A percentile compares a stretch with the other conserved stretches of the same genome.
Evolutionary conservation across 30 jellyfish, hydroid and myxozoan genomes (phyloP).

Genomic region (Haliclystus octoradiatus): DNA sequence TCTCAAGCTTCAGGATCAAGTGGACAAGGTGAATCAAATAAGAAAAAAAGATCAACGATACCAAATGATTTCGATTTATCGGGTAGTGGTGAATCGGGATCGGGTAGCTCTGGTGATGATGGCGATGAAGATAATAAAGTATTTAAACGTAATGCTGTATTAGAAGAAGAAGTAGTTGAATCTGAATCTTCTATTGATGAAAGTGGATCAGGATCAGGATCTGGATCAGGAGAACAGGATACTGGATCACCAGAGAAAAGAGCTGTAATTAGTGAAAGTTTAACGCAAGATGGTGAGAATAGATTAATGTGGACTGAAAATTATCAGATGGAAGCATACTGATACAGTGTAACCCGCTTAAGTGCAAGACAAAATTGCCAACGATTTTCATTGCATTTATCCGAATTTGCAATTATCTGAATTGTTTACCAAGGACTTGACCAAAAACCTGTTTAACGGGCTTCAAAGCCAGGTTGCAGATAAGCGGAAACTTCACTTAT

Average conservation of each 20-base stretch:
- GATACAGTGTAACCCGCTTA: no score
- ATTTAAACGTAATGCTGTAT: not conserved
- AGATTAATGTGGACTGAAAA: no score
- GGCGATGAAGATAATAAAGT: not conserved
- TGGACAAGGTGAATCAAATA: not conserved
- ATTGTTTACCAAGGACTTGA: no score
- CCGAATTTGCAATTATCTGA: no score
- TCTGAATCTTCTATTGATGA: slow-evolving; percentile 7
- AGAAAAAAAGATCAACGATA: not conserved
- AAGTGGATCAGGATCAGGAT: slow-evolving; percentile 44
- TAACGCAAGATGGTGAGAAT: not conserved
- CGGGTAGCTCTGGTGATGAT: slow-evolving; percentile 2
- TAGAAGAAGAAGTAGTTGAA: not conserved
- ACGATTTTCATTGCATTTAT: no score
- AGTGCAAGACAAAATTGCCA: no score
- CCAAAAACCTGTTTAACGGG: no score
- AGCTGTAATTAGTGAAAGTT: not conserved
- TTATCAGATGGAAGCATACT: no score
- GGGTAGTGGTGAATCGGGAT: slow-evolving; percentile 1
- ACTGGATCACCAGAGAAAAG: not conserved
- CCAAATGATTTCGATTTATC: not conserved
- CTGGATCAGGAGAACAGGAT: slow-evolving; percentile 15
- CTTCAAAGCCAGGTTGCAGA: no score
- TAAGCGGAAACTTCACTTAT: no score
- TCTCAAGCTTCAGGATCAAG: not conserved